Percentiles rank a stretch among this genome's conserved stretches.
These are phyloP conservation scores for Drosophila pseudotakahashii DNA, from an alignment of 2,888 invertebrate species.

Conservation along the genomic window DNA sequence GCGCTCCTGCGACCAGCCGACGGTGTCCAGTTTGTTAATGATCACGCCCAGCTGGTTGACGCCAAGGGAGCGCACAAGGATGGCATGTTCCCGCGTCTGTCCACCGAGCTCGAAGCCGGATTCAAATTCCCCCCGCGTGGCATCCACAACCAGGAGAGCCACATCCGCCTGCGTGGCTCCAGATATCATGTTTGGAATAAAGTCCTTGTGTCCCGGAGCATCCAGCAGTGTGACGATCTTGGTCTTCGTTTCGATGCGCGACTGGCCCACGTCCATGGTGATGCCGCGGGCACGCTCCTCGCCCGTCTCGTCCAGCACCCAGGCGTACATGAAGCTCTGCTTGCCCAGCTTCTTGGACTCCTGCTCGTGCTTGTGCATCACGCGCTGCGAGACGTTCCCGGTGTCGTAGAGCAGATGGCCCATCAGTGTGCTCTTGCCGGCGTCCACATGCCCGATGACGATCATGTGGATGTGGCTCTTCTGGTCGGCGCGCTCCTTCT, in stretches of 20 bases:
- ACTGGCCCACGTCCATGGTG: conserved; percentile 99
- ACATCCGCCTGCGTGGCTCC: conserved; percentile 99
- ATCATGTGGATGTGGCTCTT: conserved; percentile 96
- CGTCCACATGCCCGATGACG: conserved; percentile 96
- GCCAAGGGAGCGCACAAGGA: conserved; percentile 94
- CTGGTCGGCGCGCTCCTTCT: conserved; percentile 90
- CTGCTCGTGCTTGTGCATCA: conserved; percentile 98
- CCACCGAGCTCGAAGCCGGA: conserved; percentile 99
- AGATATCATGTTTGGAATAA: conserved; percentile 99
- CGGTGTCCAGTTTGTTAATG: conserved; percentile 98
- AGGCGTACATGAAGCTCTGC: conserved; percentile 98
- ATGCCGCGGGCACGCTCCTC: conserved; percentile 98
- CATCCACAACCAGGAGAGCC: conserved; percentile 97
- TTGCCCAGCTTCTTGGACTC: conserved; percentile 99
- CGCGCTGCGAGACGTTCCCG: conserved; percentile 93
- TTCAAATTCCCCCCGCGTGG: conserved; percentile 98
- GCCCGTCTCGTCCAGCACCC: conserved; percentile 99
- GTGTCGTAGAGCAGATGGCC: conserved; percentile 95
- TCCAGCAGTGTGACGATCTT: conserved; percentile 93
- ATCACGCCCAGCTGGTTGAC: conserved; percentile 97
- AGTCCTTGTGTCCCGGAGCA: conserved; percentile 99
- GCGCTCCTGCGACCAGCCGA: conserved; percentile 95
- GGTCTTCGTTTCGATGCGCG: conserved; percentile 94
- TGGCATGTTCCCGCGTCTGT: conserved; percentile 98
- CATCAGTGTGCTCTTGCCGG: conserved; percentile 88